These are phyloP conservation scores for Amazonetta brasiliensis DNA, from an alignment of 2,797 vertebrate species.

Conservation along the genomic window DNA sequence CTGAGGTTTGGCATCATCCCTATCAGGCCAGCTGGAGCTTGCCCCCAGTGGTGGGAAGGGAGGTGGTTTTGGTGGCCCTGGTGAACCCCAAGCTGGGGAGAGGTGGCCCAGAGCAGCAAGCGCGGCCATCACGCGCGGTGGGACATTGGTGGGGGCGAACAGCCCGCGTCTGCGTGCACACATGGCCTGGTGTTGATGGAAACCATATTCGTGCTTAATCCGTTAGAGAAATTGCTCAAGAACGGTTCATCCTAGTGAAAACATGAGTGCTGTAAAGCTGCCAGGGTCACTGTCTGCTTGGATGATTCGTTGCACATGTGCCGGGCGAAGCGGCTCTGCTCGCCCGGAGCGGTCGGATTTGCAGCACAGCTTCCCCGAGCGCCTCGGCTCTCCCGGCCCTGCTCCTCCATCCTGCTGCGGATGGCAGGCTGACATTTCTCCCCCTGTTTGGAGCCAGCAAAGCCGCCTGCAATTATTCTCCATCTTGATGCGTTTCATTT, in stretches of 20 bases:
- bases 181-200: neutral
- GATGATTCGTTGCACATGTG: neutral
- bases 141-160: neutral
- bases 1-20: neutral
- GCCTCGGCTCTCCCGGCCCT: neutral
- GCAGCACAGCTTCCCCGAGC: neutral
- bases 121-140: too few species aligned
- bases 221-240: neutral
- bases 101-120: neutral
- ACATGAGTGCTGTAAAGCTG: neutral
- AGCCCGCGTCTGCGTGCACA: neutral
- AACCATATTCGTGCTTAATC: neutral
- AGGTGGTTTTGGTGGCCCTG: neutral
- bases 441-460: neutral
- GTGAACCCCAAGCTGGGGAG: neutral
- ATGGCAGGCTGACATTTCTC: neutral
- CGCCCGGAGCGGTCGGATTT: neutral
- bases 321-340: neutral
- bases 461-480: rapidly evolving
- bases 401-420: neutral
- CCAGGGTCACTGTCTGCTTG: neutral
- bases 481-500: rapidly evolving
- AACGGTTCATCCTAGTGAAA: neutral
- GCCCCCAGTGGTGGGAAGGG: neutral
- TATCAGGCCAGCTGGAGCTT: rapidly evolving